Evolutionary conservation across 1,140 invertebrate species (phyloP), one percentile per base, ranked within the genome.

Genomic region (Tetramorium alpestre): DNA sequence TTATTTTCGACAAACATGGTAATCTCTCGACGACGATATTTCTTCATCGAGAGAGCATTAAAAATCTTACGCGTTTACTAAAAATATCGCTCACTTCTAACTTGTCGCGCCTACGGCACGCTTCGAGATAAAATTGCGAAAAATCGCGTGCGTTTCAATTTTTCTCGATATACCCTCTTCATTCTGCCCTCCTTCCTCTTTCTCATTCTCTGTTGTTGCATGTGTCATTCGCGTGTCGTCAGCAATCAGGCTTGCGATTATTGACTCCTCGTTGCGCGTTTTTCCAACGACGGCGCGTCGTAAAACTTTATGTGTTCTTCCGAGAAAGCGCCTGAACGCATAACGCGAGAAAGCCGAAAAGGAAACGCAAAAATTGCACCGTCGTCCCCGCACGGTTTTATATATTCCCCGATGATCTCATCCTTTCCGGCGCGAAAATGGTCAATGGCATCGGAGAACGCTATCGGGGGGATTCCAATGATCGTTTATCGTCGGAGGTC

Each of bases 341-440:
- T 22, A 33, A 56, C 49, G 41, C 44, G 62, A 11, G 8, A 80
- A 25, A 62, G 13, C 3, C 28, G 13, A 8, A 38, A 10, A 44
- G 28, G 64, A 89, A 82, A 87, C 65, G 33, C 18, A 58, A 82
- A 70, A 72, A 44, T 72, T 58, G 41, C 41, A 22, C 11, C 18
- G 38, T 25, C 11, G 16, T 44, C 13, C n/a, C 6, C 47, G n/a
- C 60, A 11, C 10, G 18, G 8, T 18, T 80, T 80, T 84, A 73
- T 78, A 82, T 73, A 82, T 38, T 54, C 60, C 65, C 58, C 28
- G 86, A 90, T 90, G 86, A 90, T 88, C 86, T 90, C 86, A 88
- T 86, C 7, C 18, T 86, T 49, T 47, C 62, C 56, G 54, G 47
- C n/a, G 25, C 18, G 64, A 28, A 88, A 73, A 75, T 72, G 22